These are phyloP conservation scores for Aphrocallistes beatrix DNA, from an alignment of 37 sponge, comb jelly and placozoan species.

Conservation along the genomic window DNA sequence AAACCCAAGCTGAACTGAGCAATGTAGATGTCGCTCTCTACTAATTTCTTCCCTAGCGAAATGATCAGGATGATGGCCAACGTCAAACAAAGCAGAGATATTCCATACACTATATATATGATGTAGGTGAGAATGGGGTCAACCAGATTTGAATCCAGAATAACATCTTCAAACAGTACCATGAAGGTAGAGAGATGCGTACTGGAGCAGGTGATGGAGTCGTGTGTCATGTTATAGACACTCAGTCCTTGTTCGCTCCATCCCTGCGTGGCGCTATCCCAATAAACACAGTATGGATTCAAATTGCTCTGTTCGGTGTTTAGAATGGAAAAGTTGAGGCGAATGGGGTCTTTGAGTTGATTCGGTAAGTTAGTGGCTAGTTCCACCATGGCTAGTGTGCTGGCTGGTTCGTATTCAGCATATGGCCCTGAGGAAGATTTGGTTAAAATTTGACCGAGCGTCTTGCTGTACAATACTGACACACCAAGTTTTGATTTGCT, in stretches of 20 bases:
- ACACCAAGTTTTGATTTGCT: neutral
- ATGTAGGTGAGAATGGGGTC: neutral
- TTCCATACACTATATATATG: neutral
- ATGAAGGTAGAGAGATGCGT: neutral
- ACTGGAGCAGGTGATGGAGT: neutral
- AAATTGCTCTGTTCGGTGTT: neutral
- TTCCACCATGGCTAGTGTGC: slow-evolving; percentile 8
- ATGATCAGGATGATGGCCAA: neutral
- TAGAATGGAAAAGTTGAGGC: neutral
- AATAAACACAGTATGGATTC: neutral
- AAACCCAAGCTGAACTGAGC: neutral
- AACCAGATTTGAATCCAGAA: neutral
- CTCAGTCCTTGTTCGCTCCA: neutral
- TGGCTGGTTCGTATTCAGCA: neutral
- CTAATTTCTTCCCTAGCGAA: neutral
- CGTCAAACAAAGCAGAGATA: neutral
- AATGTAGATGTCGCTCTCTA: neutral
- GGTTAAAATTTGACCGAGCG: neutral
- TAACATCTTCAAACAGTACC: neutral
- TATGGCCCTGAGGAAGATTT: neutral
- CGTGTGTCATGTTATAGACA: neutral
- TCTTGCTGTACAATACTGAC: neutral
- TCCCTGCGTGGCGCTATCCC: neutral
- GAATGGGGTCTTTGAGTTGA: neutral
- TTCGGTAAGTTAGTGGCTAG: neutral